These are phyloP conservation scores for Nasua narica DNA, from an alignment of 2,797 vertebrate species.

Conservation along the genomic window DNA sequence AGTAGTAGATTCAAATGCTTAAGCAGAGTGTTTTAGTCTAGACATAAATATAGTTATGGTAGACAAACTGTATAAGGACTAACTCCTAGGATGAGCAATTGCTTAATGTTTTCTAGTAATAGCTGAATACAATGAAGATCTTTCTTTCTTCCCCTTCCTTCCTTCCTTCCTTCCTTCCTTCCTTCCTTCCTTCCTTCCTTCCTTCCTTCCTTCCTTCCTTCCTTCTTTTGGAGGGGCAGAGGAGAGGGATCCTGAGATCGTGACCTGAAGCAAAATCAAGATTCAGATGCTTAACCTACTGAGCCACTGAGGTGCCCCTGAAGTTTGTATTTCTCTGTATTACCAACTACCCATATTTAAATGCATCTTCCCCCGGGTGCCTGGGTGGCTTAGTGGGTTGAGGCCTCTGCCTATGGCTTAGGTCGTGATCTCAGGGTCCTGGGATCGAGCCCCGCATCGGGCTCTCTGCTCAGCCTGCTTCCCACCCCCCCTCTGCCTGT, in stretches of 20 bases:
- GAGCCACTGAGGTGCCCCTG: not conserved
- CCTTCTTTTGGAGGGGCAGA: not conserved
- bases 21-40: not conserved
- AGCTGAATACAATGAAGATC: not conserved
- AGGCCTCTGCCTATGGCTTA: too few species aligned
- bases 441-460: too few species aligned
- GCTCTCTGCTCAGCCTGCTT: too few species aligned
- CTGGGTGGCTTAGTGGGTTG: too few species aligned
- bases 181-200: too few species aligned
- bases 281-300: not conserved
- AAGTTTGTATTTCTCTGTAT: not conserved
- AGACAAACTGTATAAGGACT: not conserved
- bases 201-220: too few species aligned
- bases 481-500: too few species aligned
- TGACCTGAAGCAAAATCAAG: not conserved
- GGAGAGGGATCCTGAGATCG: not conserved
- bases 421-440: too few species aligned
- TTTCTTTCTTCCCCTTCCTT: too few species aligned
- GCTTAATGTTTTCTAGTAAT: constrained; percentile 1
- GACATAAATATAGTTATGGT: not conserved
- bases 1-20: not conserved
- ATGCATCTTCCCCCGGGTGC: not conserved
- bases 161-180: too few species aligned
- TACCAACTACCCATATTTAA: constrained; percentile 20
- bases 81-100: not conserved